Percentiles rank a stretch among this genome's conserved stretches.
phyloP scores from a whole-genome alignment of 2,888 invertebrate genomes.

The Diarsia dahlii region DNA sequence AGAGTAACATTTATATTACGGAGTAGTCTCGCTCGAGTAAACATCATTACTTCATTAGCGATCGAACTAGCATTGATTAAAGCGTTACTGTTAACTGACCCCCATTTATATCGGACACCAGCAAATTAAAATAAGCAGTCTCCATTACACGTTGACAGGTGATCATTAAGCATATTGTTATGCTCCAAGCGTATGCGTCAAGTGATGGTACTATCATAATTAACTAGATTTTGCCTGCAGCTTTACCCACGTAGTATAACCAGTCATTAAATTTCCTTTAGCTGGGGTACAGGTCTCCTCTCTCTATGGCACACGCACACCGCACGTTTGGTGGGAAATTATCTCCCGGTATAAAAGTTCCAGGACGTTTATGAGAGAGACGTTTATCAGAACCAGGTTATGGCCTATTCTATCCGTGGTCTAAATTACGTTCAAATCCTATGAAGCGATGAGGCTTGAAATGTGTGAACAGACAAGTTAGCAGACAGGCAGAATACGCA shows the following conservation, averaged over 20 bases:
- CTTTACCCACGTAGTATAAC: not conserved
- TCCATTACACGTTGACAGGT: slow-evolving; percentile 26
- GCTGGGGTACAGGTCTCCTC: not conserved
- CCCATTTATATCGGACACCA: slow-evolving; percentile 70
- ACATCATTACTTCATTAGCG: slow-evolving; percentile 66
- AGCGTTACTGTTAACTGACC: slow-evolving; percentile 81
- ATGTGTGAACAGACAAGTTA: not conserved
- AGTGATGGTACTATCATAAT: slow-evolving; percentile 9
- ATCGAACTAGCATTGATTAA: slow-evolving; percentile 72
- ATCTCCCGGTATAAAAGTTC: not conserved
- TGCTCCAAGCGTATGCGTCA: slow-evolving; percentile 12
- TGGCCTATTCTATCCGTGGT: not conserved
- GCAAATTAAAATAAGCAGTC: slow-evolving; percentile 69
- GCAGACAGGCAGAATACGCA: not conserved
- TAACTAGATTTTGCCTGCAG: not conserved
- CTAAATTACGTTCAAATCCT: not conserved
- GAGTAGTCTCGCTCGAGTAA: slow-evolving; percentile 71
- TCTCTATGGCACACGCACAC: not conserved
- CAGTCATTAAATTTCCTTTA: not conserved
- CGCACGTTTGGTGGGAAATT: not conserved
- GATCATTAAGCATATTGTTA: slow-evolving; percentile 48
- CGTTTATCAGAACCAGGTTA: no score
- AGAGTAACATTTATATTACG: slow-evolving; percentile 62
- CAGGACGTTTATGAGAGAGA: no score
- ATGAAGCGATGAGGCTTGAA: not conserved